These are phyloP conservation scores for Gadus chalcogrammus DNA, from an alignment of 2,113 vertebrate species.

Conservation along the genomic window DNA sequence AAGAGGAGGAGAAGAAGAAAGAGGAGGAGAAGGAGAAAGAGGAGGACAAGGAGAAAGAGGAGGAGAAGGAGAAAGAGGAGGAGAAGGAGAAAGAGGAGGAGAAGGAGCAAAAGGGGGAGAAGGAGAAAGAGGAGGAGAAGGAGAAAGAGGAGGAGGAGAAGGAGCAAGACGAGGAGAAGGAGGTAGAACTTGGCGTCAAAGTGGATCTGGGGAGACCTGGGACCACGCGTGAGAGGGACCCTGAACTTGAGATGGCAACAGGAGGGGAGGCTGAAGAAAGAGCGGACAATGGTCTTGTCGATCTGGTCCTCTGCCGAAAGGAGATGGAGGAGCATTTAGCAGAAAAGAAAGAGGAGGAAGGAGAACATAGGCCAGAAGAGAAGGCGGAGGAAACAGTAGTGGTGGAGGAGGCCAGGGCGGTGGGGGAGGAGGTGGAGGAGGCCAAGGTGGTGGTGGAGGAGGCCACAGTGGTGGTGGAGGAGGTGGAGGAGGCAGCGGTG, in stretches of 20 bases:
- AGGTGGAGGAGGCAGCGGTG: too few species aligned
- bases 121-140: neutral
- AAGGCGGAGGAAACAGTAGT: neutral
- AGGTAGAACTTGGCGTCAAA: neutral
- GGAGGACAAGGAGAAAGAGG: slow-evolving; percentile 15
- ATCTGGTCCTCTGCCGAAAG: neutral
- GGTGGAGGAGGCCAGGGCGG: neutral
- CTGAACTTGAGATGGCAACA: neutral
- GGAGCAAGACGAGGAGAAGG: neutral
- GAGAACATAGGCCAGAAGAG: too few species aligned
- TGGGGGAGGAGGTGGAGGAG: slow-evolving; percentile 9
- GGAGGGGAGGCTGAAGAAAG: neutral
- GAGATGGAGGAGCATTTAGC: too few species aligned
- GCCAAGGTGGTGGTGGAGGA: too few species aligned
- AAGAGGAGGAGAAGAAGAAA: slow-evolving; percentile 9
- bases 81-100: neutral
- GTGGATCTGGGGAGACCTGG: neutral
- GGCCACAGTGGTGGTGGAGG: too few species aligned
- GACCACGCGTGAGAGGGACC: neutral
- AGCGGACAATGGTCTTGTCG: neutral
- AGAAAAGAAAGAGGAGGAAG: neutral
- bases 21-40: slow-evolving; percentile 11
- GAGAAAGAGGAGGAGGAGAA: neutral
- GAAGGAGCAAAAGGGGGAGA: slow-evolving; percentile 8
- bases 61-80: neutral